A percentile compares a stretch with the other conserved stretches of the same genome.
Evolutionary conservation across 1,140 invertebrate species (phyloP).

Genomic region (Ptiloglossa arizonensis): DNA sequence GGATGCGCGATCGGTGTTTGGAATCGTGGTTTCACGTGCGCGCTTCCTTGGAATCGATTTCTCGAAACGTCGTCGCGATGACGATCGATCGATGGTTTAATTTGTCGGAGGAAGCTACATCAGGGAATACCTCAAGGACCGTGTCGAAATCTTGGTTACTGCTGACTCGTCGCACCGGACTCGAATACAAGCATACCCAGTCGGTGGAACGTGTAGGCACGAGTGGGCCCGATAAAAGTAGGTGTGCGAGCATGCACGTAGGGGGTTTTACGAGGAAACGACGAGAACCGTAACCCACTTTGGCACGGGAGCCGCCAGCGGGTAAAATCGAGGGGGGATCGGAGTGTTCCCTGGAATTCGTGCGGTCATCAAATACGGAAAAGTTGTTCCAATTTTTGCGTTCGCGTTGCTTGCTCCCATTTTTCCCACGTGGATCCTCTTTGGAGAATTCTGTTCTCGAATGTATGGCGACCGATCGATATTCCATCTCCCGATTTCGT

Average conservation of each 20-base stretch:
- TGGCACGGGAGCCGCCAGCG: not conserved
- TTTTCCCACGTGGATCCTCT: too few species aligned
- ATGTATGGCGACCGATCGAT: too few species aligned
- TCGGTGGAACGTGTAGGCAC: constrained; percentile 37
- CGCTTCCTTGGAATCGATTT: too few species aligned
- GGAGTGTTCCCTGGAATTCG: constrained; percentile 59
- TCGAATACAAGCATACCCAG: constrained; percentile 46
- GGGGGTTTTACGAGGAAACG: constrained; percentile 63
- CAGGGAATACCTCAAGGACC: constrained; percentile 68
- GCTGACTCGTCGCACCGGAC: constrained; percentile 70
- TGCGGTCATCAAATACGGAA: constrained; percentile 54
- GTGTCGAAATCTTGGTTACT: constrained; percentile 70
- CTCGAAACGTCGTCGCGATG: not conserved
- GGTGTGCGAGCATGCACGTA: constrained; percentile 58
- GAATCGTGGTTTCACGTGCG: too few species aligned
- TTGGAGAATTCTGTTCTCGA: too few species aligned
- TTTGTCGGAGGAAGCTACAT: constrained; percentile 62
- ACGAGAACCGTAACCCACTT: constrained; percentile 64
- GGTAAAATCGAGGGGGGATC: constrained; percentile 18
- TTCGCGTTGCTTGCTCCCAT: too few species aligned
- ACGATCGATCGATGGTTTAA: constrained; percentile 22
- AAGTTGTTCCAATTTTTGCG: constrained; percentile 23
- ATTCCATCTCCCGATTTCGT: too few species aligned
- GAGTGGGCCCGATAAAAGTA: constrained; percentile 57
- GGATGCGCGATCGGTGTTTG: too few species aligned